Evolutionary conservation across 2,888 invertebrate species (phyloP).

Genomic region (Diachrysia chrysitis): DNA sequence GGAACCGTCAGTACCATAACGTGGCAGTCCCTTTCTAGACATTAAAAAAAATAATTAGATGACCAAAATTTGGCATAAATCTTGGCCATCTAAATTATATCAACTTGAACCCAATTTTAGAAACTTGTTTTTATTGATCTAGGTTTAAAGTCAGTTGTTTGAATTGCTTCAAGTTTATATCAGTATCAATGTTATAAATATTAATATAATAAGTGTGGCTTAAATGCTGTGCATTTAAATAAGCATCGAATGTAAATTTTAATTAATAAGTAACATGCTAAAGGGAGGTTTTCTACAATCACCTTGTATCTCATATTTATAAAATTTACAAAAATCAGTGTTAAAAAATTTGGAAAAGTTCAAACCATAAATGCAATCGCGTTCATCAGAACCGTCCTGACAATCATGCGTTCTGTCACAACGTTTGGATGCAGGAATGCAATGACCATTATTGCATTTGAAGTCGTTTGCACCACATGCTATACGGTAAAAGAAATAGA

Average conservation of each 20-base stretch:
- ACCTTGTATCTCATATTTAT: conserved; percentile 40
- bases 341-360: conserved; percentile 71
- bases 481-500: conserved; percentile 88
- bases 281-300: conserved; percentile 48
- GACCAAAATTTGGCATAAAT: conserved; percentile 17
- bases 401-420: conserved; percentile 89
- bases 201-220: conserved; percentile 36
- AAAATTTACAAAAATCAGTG: conserved; percentile 40
- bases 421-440: conserved; percentile 88
- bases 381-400: conserved; percentile 90
- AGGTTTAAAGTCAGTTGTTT: not conserved
- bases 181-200: conserved; percentile 29
- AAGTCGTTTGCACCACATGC: conserved; percentile 88
- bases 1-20: conserved; percentile 36
- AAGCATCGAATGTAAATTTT: conserved; percentile 35
- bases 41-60: conserved; percentile 36
- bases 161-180: conserved; percentile 34
- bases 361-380: conserved; percentile 87
- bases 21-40: conserved; percentile 44
- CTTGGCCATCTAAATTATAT: conserved; percentile 15
- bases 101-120: conserved; percentile 31
- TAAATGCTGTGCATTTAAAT: conserved; percentile 45
- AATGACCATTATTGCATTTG: conserved; percentile 91
- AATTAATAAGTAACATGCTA: conserved; percentile 36
- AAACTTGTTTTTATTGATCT: not conserved